phyloP scores from a whole-genome alignment of 2,797 vertebrate genomes.

The Peromyscus attwateri region DNA sequence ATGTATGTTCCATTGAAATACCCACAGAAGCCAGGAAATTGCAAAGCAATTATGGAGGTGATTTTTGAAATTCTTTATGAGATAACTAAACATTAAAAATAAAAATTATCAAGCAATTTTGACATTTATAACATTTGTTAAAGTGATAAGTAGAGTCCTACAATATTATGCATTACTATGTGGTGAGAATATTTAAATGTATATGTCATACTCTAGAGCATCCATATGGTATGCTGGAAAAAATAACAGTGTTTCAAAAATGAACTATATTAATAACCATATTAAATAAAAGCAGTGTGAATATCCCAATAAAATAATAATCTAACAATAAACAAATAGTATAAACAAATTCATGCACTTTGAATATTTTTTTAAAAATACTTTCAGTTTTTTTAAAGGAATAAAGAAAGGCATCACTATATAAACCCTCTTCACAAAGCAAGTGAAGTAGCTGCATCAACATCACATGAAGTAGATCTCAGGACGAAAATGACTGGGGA shows the following conservation, averaged over 20 bases:
- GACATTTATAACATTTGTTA: neutral
- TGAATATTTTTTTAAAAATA: neutral
- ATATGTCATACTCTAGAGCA: neutral
- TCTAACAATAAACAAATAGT: neutral
- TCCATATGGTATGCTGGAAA: neutral
- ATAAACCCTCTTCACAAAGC: constrained; percentile 14
- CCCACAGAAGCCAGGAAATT: neutral
- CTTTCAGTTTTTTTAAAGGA: neutral
- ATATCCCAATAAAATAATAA: neutral
- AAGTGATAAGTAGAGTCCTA: neutral
- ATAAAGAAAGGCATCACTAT: constrained; percentile 6
- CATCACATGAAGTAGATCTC: neutral
- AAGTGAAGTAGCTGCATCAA: neutral
- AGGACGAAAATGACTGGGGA: neutral
- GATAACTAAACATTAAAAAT: neutral
- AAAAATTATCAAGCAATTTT: neutral
- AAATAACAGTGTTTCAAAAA: neutral
- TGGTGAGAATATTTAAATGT: constrained; percentile 34
- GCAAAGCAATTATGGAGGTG: neutral
- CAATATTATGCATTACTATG: neutral
- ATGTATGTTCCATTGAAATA: neutral
- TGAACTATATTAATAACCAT: neutral
- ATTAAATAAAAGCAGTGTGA: constrained; percentile 40
- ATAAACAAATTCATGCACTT: neutral
- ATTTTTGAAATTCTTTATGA: constrained; percentile 8